Percentiles rank a stretch among this genome's conserved stretches.
Evolutionary conservation across 2,113 vertebrate species (phyloP).

Genomic region (Neotragus moschatus): DNA sequence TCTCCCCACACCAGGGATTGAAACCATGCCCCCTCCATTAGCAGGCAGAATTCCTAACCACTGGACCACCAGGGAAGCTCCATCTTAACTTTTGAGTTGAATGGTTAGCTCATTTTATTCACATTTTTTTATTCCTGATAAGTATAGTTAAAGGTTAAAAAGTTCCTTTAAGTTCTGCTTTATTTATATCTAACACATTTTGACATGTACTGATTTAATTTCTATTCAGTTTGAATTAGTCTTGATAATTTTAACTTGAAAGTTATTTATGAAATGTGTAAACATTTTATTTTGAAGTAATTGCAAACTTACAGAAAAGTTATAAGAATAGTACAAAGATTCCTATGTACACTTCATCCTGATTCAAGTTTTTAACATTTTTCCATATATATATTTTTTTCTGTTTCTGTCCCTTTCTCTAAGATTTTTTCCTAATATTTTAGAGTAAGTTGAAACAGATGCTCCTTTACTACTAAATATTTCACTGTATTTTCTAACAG

Average conservation of each 20-base stretch:
- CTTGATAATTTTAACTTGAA: not conserved
- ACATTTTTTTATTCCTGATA: not conserved
- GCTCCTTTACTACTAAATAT: not conserved
- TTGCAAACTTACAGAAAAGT: not conserved
- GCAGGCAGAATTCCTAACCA: not conserved
- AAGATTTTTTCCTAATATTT: not conserved
- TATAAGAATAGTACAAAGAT: not conserved
- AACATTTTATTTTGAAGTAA: not conserved
- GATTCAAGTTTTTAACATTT: not conserved
- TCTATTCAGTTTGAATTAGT: not conserved
- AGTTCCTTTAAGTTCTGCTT: not conserved
- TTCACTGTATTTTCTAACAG: not conserved
- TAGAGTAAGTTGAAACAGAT: not conserved
- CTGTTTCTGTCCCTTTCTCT: not conserved
- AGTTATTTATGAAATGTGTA: not conserved
- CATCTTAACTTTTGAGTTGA: not conserved
- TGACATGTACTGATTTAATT: not conserved
- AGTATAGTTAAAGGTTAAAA: slow-evolving; percentile 19
- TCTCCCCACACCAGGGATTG: not conserved
- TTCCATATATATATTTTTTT: not conserved
- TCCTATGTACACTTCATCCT: not conserved
- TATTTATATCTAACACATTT: not conserved
- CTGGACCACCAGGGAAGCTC: not conserved
- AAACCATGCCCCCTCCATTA: not conserved
- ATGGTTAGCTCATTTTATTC: not conserved